Evolutionary conservation across 2,113 vertebrate species (phyloP), one percentile per base, ranked within the genome.

Genomic region (Cottus gobio): DNA sequence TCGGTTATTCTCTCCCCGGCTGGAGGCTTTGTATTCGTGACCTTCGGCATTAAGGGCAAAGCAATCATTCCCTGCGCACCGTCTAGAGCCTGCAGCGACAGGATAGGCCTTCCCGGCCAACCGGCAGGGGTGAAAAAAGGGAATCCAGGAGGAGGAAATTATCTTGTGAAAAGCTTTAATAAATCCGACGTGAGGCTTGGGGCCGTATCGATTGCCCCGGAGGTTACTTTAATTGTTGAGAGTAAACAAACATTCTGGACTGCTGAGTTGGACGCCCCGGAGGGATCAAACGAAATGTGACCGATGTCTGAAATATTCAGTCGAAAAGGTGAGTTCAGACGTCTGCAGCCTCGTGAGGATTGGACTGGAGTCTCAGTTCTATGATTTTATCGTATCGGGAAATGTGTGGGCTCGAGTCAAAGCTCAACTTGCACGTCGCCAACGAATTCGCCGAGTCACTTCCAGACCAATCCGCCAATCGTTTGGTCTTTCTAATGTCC

Each of bases 41-140:
- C 87, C 79, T 79, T 34, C 64, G 86, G 87, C 79, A 46, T 65
- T 70, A 50, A 81, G 65, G 82, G 71, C 65, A 75, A 85, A 88
- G 81, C 71, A 90, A 83, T 88, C 77, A 90, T 88, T 79, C 84
- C 75, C 67, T 15, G 0, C 30, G 62, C 61, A 52, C 65, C 0
- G 24, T 70, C 30, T 46, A 12, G 36, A 66, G 80, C 76, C 77
- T 36, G 54, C n/a, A 79, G 76, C 36, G 24, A 65, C 52, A 68
- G 71, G n/a, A 72, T 1, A 4, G 48, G 37, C 67, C 37, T 65
- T 65, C 50, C 52, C 37, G 42, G 70, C 5, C 60, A 46, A 56
- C 77, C 65, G 72, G 22, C 12, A 54, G 65, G 48, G 46, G 44
- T 73, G 42, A 63, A 39, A n/a, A 34, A 54, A 15, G 39, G 12